These are phyloP conservation scores for Agrochola lota DNA, from an alignment of 2,888 invertebrate genomes.

Conservation along the genomic window DNA sequence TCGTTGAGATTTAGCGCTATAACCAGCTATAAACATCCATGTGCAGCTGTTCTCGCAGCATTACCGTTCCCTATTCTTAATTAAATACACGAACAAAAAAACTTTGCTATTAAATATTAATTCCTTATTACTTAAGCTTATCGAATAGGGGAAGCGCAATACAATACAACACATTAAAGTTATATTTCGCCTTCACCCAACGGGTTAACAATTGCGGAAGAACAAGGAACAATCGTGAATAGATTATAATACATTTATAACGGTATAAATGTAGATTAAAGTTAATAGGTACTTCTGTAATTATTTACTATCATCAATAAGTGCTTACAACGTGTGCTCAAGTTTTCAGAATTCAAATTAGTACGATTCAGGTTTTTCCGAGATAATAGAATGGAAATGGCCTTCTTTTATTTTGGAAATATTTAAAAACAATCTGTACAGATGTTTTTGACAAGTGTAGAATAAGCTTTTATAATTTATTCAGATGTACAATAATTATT, in stretches of 20 bases:
- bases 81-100: no score
- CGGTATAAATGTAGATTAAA: conserved; percentile 33
- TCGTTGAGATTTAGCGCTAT: neutral
- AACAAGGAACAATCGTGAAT: conserved; percentile 35
- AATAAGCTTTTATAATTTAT: conserved; percentile 3
- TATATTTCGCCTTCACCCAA: conserved; percentile 45
- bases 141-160: conserved; percentile 8
- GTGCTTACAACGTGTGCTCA: conserved; percentile 1
- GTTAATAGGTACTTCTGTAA: conserved; percentile 33
- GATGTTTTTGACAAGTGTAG: neutral
- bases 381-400: neutral
- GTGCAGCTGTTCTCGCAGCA: no score
- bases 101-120: neutral
- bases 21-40: neutral
- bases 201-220: conserved; percentile 32
- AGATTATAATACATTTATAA: conserved; percentile 19
- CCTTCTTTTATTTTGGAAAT: neutral
- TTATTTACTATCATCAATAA: conserved; percentile 40
- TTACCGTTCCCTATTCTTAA: no score
- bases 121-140: conserved; percentile 3
- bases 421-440: conserved; percentile 5
- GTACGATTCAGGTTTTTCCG: conserved; percentile 30
- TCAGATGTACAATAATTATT: neutral
- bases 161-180: conserved; percentile 4
- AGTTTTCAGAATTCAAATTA: conserved; percentile 29